phyloP scores from a whole-genome alignment of 2,797 vertebrate genomes.

The Spheniscus humboldti region DNA sequence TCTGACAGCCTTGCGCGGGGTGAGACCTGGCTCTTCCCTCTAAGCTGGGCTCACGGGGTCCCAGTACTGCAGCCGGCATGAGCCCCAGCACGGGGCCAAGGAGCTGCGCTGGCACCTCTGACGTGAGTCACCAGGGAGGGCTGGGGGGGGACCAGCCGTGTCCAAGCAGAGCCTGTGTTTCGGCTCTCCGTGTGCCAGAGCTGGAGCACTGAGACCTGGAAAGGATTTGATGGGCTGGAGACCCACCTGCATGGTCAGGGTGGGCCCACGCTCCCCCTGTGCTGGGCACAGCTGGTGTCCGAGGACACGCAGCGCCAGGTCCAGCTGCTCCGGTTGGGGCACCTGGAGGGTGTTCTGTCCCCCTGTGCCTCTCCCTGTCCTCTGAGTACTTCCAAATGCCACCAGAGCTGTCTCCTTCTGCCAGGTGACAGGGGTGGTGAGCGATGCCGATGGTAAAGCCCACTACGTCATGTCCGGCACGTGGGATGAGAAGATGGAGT shows the following conservation, averaged over 20 bases:
- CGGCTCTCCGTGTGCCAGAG: neutral
- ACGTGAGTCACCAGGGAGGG: accelerated
- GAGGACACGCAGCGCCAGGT: accelerated
- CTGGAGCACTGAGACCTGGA: neutral
- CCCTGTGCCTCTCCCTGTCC: neutral
- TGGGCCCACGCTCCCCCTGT: neutral
- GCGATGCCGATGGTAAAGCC: constrained; percentile 66
- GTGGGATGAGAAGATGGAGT: constrained; percentile 83
- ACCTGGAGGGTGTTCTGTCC: neutral
- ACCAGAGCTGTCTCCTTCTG: neutral
- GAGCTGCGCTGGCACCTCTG: neutral
- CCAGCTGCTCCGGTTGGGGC: neutral
- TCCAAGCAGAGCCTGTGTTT: accelerated
- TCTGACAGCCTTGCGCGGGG: neutral
- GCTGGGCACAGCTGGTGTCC: neutral
- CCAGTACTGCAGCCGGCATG: neutral
- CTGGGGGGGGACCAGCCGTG: neutral
- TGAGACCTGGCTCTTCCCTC: neutral
- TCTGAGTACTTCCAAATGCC: neutral
- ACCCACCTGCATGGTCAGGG: neutral
- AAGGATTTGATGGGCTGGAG: neutral
- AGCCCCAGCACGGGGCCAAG: neutral
- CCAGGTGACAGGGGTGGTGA: constrained; percentile 80
- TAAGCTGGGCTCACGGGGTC: neutral
- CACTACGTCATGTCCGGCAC: constrained; percentile 80